A percentile compares a stretch with the other conserved stretches of the same genome.
Conservation (phyloP, 2,113 vertebrate species). For the Rissa tridactyla region DNA sequence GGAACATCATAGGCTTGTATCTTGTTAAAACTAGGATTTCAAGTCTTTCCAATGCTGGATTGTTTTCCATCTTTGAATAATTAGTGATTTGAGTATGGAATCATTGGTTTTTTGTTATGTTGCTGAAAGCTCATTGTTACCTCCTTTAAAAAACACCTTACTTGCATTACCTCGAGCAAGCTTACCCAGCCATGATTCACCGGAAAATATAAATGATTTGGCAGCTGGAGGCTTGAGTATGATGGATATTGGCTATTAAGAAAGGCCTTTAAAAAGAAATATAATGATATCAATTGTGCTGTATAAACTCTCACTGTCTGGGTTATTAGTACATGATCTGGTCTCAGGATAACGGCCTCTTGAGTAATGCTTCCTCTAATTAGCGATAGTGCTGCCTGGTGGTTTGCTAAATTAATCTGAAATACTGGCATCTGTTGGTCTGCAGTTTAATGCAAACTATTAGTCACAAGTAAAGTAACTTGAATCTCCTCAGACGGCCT, state of each 20-base stretch:
- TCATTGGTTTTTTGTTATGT: not conserved
- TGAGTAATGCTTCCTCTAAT: constrained; percentile 3
- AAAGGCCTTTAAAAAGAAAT: not conserved
- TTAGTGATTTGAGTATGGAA: not conserved
- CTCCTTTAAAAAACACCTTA: not conserved
- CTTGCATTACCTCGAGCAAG: not conserved
- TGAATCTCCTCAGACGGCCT: not conserved
- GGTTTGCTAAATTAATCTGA: constrained; percentile 1
- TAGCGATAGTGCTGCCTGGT: not conserved
- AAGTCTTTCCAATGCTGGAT: not conserved
- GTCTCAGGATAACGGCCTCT: not conserved
- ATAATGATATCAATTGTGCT: not conserved
- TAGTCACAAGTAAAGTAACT: not conserved
- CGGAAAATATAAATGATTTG: not conserved
- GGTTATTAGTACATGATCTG: not conserved
- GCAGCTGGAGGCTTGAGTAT: not conserved
- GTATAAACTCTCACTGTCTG: not conserved
- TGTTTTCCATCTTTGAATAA: not conserved
- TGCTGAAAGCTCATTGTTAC: not conserved
- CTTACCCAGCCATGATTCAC: not conserved
- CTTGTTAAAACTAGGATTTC: not conserved
- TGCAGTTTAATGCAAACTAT: not conserved
- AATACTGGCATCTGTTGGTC: not conserved
- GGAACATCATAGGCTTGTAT: not conserved
- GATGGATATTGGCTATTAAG: not conserved